Percentiles rank a stretch among this genome's conserved stretches.
phyloP scores from a whole-genome alignment of 2,797 vertebrate genomes.

The Ciconia nigra region DNA sequence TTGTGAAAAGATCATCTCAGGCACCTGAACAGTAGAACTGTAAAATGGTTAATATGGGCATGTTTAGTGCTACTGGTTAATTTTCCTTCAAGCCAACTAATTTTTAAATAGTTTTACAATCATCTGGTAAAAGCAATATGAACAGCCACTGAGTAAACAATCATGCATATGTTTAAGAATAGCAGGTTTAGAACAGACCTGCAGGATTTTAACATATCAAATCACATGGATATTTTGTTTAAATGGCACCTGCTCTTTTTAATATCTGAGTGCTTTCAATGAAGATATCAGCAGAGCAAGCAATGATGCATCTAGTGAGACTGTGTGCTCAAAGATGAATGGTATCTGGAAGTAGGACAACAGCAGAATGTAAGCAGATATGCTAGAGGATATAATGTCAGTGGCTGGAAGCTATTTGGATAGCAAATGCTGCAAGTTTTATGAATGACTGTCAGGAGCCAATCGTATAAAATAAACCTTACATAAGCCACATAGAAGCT shows the following conservation, averaged over 20 bases:
- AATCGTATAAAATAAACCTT: conserved; percentile 33
- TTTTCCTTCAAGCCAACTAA: neutral
- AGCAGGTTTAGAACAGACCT: neutral
- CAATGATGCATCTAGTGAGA: neutral
- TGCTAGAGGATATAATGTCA: conserved; percentile 41
- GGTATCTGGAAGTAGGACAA: conserved; percentile 50
- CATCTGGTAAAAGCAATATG: neutral
- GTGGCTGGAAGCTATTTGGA: conserved; percentile 41
- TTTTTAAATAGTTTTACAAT: neutral
- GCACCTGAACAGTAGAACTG: neutral
- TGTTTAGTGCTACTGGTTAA: neutral
- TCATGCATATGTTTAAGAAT: neutral
- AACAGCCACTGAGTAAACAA: neutral
- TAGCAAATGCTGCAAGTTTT: conserved; percentile 57
- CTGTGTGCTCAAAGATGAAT: neutral
- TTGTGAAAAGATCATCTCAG: neutral
- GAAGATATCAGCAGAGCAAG: neutral
- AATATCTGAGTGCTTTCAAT: neutral
- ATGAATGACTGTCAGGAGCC: conserved; percentile 58
- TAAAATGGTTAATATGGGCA: neutral
- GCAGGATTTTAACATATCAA: neutral
- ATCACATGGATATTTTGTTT: neutral
- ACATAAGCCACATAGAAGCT: conserved; percentile 3
- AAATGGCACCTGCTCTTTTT: neutral
- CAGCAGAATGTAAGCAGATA: conserved; percentile 60